Percentiles rank a stretch among this genome's conserved stretches.
Evolutionary conservation across 2,888 invertebrate species (phyloP).

Genomic region (Apoda limacodes): DNA sequence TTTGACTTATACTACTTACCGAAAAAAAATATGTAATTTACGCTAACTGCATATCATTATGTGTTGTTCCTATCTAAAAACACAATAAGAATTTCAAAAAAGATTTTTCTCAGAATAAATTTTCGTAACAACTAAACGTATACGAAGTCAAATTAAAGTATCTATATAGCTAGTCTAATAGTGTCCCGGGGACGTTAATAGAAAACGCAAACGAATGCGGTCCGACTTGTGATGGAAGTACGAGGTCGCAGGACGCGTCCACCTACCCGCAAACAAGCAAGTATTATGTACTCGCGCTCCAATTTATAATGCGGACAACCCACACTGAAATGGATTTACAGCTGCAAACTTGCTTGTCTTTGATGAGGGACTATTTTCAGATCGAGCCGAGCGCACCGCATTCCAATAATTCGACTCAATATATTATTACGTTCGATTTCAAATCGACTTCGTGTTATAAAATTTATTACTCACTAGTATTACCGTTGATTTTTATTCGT

Average conservation of each 20-base stretch:
- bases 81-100: no score
- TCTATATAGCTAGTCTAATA: constrained; percentile 50
- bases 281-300: constrained; percentile 27
- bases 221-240: constrained; percentile 39
- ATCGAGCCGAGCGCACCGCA: constrained; percentile 60
- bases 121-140: no score
- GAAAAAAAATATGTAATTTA: no score
- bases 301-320: constrained; percentile 68
- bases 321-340: constrained; percentile 69
- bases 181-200: constrained; percentile 53
- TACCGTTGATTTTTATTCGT: constrained; percentile 59
- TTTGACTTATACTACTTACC: no score
- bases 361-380: constrained; percentile 68
- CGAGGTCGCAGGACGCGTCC: constrained; percentile 38
- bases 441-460: constrained; percentile 64
- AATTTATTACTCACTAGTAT: constrained; percentile 67
- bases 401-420: constrained; percentile 64
- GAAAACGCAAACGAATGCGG: constrained; percentile 55
- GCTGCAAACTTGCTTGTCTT: constrained; percentile 69
- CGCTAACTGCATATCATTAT: no score
- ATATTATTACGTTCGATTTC: constrained; percentile 65
- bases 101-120: no score
- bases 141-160: constrained; percentile 50
- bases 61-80: no score
- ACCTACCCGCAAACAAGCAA: constrained; percentile 24